Evolutionary conservation across 1,140 invertebrate genomes (phyloP).

Genomic region (Saccostrea echinata): DNA sequence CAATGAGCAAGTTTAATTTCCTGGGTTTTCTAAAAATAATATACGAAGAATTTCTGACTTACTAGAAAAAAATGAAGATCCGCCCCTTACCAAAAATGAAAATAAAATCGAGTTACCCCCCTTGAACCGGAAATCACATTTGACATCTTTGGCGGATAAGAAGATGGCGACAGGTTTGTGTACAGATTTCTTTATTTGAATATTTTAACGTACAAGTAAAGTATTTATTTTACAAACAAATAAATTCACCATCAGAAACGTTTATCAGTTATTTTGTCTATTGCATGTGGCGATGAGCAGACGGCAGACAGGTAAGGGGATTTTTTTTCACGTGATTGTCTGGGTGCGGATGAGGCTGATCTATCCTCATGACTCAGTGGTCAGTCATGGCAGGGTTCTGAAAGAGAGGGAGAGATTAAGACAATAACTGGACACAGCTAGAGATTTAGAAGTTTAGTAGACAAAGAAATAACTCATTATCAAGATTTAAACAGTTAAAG

Average conservation of each 20-base stretch:
- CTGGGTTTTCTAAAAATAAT: too few species aligned
- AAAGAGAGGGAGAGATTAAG: too few species aligned
- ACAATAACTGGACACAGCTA: too few species aligned
- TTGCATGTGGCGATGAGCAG: conserved; percentile 34
- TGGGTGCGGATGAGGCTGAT: conserved; percentile 12
- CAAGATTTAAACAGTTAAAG: too few species aligned
- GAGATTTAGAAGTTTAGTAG: too few species aligned
- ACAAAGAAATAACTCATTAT: too few species aligned
- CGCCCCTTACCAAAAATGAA: not conserved
- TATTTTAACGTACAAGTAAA: not conserved
- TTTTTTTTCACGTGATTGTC: not conserved
- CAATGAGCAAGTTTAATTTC: too few species aligned
- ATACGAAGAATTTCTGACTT: too few species aligned
- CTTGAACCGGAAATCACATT: conserved; percentile 33
- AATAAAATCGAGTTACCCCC: not conserved
- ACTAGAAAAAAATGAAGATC: not conserved
- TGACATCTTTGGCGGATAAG: conserved; percentile 33
- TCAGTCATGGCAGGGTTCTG: too few species aligned
- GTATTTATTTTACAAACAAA: not conserved
- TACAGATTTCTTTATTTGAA: conserved; percentile 30
- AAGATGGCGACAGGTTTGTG: conserved; percentile 42
- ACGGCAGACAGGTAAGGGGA: conserved; percentile 28
- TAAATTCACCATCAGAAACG: not conserved
- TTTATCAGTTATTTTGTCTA: not conserved
- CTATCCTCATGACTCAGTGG: not conserved